These are phyloP conservation scores for Manis crassicaudata DNA, from an alignment of 2,797 vertebrate species.

Conservation along the genomic window DNA sequence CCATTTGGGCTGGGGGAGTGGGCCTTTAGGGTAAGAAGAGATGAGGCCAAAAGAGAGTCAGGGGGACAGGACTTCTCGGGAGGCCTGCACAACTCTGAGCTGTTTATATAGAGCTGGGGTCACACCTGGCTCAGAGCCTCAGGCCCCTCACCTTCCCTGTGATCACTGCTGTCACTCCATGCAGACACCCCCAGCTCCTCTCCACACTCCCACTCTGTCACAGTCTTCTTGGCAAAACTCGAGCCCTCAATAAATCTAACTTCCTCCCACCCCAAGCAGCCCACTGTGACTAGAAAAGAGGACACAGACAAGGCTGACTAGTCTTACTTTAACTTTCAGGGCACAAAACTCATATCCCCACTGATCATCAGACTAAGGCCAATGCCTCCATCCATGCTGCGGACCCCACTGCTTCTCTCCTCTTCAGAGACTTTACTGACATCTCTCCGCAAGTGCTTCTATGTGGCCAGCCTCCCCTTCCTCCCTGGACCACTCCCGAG, in stretches of 20 bases:
- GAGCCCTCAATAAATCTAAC: not conserved
- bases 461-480: not conserved
- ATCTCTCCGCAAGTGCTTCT: not conserved
- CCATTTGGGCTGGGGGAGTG: not conserved
- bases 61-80: not conserved
- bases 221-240: not conserved
- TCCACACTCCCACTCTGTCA: rapidly evolving
- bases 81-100: not conserved
- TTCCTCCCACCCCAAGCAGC: not conserved
- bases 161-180: not conserved
- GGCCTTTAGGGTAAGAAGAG: not conserved
- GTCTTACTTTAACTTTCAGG: not conserved
- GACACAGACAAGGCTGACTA: not conserved
- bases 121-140: not conserved
- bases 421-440: not conserved
- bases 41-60: not conserved
- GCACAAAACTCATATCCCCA: not conserved
- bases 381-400: not conserved
- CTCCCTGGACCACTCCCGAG: not conserved
- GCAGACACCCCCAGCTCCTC: not conserved
- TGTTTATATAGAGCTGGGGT: not conserved
- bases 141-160: not conserved
- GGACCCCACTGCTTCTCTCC: not conserved
- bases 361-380: not conserved
- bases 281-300: not conserved